Conservation (phyloP, 1,140 invertebrate species). For the Armadillidium nasatum region DNA sequence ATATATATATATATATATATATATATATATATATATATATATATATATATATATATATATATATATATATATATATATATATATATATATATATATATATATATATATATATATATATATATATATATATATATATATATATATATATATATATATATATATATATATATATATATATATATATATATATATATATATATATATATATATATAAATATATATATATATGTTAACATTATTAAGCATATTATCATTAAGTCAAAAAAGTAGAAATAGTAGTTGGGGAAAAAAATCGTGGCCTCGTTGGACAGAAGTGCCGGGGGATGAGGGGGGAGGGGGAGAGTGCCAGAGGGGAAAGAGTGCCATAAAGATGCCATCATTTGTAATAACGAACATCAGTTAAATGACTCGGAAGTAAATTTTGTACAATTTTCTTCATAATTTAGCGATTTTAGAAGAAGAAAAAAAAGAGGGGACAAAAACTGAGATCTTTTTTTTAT, state of each 20-base stretch:
- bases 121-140: slow-evolving; percentile 5
- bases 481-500: too few species aligned
- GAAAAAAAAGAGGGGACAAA: too few species aligned
- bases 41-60: not conserved
- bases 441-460: slow-evolving; percentile 1
- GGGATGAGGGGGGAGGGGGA: too few species aligned
- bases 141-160: not conserved
- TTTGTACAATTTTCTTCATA: slow-evolving; percentile 11
- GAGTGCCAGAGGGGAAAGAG: not conserved
- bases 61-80: slow-evolving; percentile 6
- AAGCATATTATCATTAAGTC: too few species aligned
- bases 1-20: not conserved
- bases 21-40: not conserved
- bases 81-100: slow-evolving; percentile 6
- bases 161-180: not conserved
- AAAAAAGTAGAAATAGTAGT: not conserved
- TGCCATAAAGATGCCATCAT: slow-evolving; percentile 9
- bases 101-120: not conserved
- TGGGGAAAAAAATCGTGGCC: not conserved
- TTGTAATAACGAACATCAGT: slow-evolving; percentile 13
- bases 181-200: slow-evolving; percentile 12
- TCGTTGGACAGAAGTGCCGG: not conserved
- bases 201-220: slow-evolving; percentile 6
- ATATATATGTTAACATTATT: too few species aligned
- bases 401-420: slow-evolving; percentile 5